A percentile compares a stretch with the other conserved stretches of the same genome.
These are phyloP conservation scores for Nasonia longicornis DNA, from an alignment of 1,140 invertebrate species.

Conservation along the genomic window DNA sequence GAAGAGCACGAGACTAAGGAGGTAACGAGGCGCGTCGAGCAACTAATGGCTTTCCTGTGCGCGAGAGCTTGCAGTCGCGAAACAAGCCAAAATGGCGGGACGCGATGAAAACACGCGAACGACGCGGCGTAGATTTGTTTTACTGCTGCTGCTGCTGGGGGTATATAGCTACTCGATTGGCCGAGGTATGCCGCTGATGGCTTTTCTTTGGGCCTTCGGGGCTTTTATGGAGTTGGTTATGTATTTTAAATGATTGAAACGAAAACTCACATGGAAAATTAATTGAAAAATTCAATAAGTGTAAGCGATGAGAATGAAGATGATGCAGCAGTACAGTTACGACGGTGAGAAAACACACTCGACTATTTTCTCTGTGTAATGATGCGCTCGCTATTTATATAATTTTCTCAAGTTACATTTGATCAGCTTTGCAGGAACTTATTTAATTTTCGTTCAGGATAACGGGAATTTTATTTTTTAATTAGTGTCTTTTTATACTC, in stretches of 20 bases:
- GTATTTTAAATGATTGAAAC: too few species aligned
- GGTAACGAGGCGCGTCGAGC: conserved; percentile 38
- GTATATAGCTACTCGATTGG: background rate
- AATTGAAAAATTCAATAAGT: background rate
- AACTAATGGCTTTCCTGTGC: conserved; percentile 35
- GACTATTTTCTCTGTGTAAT: too few species aligned
- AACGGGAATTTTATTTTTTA: background rate
- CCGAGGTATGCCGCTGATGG: background rate
- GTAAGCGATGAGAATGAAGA: background rate
- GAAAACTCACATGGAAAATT: too few species aligned
- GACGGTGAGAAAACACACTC: too few species aligned
- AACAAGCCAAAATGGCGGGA: conserved; percentile 11
- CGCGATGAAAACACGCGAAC: background rate
- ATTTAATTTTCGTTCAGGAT: background rate
- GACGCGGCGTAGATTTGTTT: background rate
- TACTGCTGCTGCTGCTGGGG: background rate
- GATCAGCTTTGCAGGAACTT: background rate
- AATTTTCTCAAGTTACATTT: background rate
- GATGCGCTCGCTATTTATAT: background rate
- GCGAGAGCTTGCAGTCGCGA: background rate
- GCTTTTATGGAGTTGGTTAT: too few species aligned
- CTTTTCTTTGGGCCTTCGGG: background rate
- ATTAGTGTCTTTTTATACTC: background rate
- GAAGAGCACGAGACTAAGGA: conserved; percentile 8
- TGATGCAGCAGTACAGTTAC: background rate